Percentiles rank a stretch among this genome's conserved stretches.
Evolutionary conservation across 2,113 vertebrate species (phyloP).

Genomic region (Tangachromis dhanisi): DNA sequence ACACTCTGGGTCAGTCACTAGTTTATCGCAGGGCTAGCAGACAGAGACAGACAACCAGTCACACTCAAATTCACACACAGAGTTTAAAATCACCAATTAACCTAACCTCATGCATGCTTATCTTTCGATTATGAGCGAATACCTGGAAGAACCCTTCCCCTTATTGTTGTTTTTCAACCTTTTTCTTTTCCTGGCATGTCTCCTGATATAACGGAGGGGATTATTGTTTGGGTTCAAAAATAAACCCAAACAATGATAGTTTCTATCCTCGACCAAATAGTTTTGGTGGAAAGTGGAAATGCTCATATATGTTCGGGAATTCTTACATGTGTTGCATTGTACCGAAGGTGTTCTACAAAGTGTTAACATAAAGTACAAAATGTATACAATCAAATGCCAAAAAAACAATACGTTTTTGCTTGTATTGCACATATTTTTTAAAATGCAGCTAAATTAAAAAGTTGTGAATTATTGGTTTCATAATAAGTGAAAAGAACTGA

Average conservation of each 20-base stretch:
- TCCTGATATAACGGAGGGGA: no score
- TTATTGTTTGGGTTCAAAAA: no score
- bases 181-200: not conserved
- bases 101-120: not conserved
- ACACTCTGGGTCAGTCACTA: not conserved
- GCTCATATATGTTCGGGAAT: fast-evolving
- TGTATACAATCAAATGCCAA: not conserved
- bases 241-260: not conserved
- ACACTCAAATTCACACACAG: not conserved
- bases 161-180: not conserved
- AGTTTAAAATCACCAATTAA: not conserved
- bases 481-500: not conserved
- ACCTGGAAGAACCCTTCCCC: not conserved
- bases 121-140: not conserved
- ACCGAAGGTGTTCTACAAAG: not conserved
- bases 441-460: not conserved
- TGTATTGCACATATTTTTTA: not conserved
- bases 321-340: not conserved
- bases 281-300: not conserved
- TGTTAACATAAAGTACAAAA: not conserved
- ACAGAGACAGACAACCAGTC: not conserved
- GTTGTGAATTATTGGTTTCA: not conserved
- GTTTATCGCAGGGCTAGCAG: not conserved
- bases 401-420: not conserved
- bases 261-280: not conserved